These are phyloP conservation scores for Henicopernis longicauda DNA, from an alignment of 2,113 vertebrate species.

Conservation along the genomic window DNA sequence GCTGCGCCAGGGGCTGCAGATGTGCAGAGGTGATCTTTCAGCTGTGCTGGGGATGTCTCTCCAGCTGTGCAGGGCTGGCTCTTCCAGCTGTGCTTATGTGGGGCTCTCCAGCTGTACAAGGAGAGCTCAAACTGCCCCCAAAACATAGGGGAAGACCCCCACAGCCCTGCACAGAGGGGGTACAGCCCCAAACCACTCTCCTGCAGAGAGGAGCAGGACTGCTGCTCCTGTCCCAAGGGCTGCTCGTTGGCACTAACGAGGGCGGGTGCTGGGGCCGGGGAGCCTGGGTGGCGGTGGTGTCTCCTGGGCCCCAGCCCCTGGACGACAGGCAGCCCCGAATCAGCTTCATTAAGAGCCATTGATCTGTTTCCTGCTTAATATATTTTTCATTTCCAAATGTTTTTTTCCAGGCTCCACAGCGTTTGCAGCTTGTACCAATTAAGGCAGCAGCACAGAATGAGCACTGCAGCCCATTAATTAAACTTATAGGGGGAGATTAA, in stretches of 20 bases:
- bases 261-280: accelerated
- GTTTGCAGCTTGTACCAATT: slow-evolving; percentile 70
- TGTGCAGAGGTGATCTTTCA: not conserved
- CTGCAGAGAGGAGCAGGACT: accelerated
- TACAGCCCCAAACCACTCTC: not conserved
- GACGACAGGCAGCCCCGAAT: not conserved
- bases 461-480: slow-evolving; percentile 68
- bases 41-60: not conserved
- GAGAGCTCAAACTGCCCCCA: not conserved
- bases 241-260: accelerated
- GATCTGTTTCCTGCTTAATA: slow-evolving; percentile 69
- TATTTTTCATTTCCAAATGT: slow-evolving; percentile 67
- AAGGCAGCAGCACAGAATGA: slow-evolving; percentile 62
- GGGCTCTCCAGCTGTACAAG: not conserved
- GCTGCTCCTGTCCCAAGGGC: accelerated
- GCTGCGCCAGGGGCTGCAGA: not conserved
- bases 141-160: not conserved
- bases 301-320: not conserved
- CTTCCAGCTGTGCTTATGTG: not conserved
- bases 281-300: not conserved
- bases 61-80: not conserved
- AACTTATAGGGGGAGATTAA: slow-evolving; percentile 61
- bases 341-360: slow-evolving; percentile 61
- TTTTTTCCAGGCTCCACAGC: slow-evolving; percentile 60
- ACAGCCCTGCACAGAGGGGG: accelerated